phyloP scores from a whole-genome alignment of 2,113 vertebrate genomes.

The Dendrocopos noguchii region DNA sequence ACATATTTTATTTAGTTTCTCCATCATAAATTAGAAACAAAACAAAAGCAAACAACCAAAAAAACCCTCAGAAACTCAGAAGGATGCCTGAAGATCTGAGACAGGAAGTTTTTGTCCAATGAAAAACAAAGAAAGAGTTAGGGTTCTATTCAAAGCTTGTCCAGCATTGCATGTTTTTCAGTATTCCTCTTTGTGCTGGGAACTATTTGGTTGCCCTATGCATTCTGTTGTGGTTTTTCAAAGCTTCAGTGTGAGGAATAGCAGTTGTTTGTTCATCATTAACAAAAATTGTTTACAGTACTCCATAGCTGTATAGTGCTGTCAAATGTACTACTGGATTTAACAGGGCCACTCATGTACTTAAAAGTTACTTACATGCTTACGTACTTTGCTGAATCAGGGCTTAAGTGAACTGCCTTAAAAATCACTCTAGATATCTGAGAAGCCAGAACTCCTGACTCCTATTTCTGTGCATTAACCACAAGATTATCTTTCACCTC shows the following conservation, averaged over 20 bases:
- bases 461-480: constrained; percentile 54
- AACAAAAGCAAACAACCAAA: too few species aligned
- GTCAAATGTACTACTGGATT: constrained; percentile 1
- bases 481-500: constrained; percentile 33
- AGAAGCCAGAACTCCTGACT: constrained; percentile 51
- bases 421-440: constrained; percentile 36
- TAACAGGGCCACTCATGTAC: background rate
- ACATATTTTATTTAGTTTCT: constrained; percentile 16
- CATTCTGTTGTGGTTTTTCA: constrained; percentile 5
- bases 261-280: constrained; percentile 12
- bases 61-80: background rate
- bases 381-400: constrained; percentile 57
- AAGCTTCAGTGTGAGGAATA: background rate
- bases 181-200: background rate
- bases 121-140: background rate
- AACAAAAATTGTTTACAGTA: constrained; percentile 17
- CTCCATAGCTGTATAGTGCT: background rate
- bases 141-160: background rate
- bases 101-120: background rate
- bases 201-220: background rate
- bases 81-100: background rate
- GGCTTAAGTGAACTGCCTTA: constrained; percentile 39
- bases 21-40: background rate
- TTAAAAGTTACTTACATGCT: constrained; percentile 26
- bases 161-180: background rate